These are phyloP conservation scores for Diadegma fenestrale DNA, from an alignment of 2,888 invertebrate species.

Conservation along the genomic window DNA sequence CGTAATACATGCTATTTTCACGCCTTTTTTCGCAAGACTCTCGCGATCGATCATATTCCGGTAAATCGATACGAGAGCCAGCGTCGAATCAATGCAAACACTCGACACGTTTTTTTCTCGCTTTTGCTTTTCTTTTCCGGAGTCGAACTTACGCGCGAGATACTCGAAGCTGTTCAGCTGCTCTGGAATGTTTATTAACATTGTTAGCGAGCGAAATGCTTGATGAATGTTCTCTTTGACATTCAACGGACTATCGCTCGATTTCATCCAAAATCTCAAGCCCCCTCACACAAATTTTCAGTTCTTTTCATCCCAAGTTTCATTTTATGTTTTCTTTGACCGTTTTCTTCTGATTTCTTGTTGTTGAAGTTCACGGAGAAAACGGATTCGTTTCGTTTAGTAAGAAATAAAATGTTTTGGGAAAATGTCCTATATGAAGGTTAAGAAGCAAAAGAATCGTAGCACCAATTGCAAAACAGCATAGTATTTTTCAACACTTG, in stretches of 20 bases:
- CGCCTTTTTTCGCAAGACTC: conserved; percentile 9
- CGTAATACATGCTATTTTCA: conserved; percentile 55
- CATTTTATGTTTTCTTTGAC: background rate
- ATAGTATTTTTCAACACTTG: no score
- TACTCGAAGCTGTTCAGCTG: background rate
- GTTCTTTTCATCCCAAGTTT: background rate
- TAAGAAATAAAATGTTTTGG: no score
- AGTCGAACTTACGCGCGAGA: background rate
- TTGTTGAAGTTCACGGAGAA: background rate
- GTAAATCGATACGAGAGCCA: conserved; percentile 52
- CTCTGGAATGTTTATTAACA: background rate
- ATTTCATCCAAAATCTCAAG: background rate
- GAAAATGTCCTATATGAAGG: no score
- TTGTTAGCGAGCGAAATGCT: background rate
- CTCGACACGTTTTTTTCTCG: conserved; percentile 15
- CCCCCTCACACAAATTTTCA: background rate
- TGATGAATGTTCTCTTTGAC: background rate
- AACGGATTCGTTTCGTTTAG: no score
- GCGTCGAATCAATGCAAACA: conserved; percentile 24
- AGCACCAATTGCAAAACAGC: no score
- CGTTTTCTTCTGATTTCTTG: background rate
- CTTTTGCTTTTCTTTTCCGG: background rate
- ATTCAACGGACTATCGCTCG: background rate
- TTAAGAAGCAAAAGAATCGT: no score
- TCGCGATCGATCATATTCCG: conserved; percentile 42